Evolutionary conservation across 2,888 invertebrate species (phyloP), one percentile per base, ranked within the genome.

Genomic region (Aspidiotus destructor): DNA sequence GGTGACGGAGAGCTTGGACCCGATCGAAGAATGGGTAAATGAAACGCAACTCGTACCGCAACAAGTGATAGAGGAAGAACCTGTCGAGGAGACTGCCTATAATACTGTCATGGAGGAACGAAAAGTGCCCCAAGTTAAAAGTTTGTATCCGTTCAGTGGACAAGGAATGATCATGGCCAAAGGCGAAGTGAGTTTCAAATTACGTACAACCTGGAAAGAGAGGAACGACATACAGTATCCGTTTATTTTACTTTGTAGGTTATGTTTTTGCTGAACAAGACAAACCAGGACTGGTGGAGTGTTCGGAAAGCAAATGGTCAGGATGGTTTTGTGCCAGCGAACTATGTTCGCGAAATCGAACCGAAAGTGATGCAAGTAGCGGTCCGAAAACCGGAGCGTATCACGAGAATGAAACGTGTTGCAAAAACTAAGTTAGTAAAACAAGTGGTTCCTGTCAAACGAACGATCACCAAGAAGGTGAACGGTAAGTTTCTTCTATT

Each of bases 221-320:
- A 28, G 28, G 28, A 28, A 28, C 28, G 28, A 28, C 28, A 28
- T 3, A 28, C 1, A 28, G 28, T 28, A 28, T 28, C 28, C 28
- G 28, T 28, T 28, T 28, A 28, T 28, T 28, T 28, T 28, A 28
- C 28, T 28, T 28, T 64, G 40, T 74, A 82, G 80, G 82, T 86
- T 2, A 91, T 98, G 90, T 87, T 93, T 75, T 81, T 99, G 1
- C 83, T 98, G 72, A 92, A 89, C 76, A 94, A 94, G 80, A 95
- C 93, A 8, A 98, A 97, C 79, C 86, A 89, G 0, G 99, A 99
- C 77, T 98, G 98, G 98, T 99, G 99, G 99, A 92, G 92, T 74
- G 92, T 97, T n/a, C 83, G 94, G 13, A 93, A 93, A 77, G 85
- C 87, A 0, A 92, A 92, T 76, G 89, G 96, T 0, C 85, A 86